Conservation (phyloP, 2,113 vertebrate species). For the Epinephelus cyanopodus region DNA sequence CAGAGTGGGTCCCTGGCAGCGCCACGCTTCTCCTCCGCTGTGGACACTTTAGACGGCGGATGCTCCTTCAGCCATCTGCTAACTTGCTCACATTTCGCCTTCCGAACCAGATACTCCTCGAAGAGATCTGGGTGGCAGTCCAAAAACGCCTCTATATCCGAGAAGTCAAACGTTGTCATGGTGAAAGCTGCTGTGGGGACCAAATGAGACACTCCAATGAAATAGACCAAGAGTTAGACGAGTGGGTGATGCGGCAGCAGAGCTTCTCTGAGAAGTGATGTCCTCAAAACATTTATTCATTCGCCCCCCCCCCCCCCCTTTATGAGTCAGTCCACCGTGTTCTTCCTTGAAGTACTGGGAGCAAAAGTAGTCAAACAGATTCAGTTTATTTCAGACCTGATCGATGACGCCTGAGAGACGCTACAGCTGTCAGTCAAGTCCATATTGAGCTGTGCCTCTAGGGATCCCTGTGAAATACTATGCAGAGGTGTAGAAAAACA, state of each 20-base stretch:
- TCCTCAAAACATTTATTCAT: constrained; percentile 36
- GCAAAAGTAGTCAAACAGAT: constrained; percentile 25
- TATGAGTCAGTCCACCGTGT: constrained; percentile 3
- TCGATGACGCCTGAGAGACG: constrained; percentile 48
- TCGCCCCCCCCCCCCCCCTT: constrained; percentile 14
- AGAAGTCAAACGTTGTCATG: constrained; percentile 85
- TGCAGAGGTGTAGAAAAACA: constrained; percentile 61
- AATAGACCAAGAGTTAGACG: constrained; percentile 34
- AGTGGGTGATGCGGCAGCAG: constrained; percentile 30
- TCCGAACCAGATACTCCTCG: constrained; percentile 84
- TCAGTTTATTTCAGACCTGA: constrained; percentile 34
- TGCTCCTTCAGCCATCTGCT: constrained; percentile 83
- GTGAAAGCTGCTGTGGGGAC: constrained; percentile 37
- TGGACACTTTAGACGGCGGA: constrained; percentile 73
- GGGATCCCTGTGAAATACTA: constrained; percentile 48
- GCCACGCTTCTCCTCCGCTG: constrained; percentile 74
- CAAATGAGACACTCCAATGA: constrained; percentile 13
- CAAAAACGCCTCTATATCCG: constrained; percentile 86
- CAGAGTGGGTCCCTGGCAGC: constrained; percentile 71
- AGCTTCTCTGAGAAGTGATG: constrained; percentile 48
- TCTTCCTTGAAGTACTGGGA: constrained; percentile 8
- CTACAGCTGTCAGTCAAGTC: constrained; percentile 69
- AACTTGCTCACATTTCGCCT: constrained; percentile 82
- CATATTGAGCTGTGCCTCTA: constrained; percentile 42
- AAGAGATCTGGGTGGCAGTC: constrained; percentile 87